phyloP scores from a whole-genome alignment of 2,797 vertebrate genomes.

The Betta splendens region DNA sequence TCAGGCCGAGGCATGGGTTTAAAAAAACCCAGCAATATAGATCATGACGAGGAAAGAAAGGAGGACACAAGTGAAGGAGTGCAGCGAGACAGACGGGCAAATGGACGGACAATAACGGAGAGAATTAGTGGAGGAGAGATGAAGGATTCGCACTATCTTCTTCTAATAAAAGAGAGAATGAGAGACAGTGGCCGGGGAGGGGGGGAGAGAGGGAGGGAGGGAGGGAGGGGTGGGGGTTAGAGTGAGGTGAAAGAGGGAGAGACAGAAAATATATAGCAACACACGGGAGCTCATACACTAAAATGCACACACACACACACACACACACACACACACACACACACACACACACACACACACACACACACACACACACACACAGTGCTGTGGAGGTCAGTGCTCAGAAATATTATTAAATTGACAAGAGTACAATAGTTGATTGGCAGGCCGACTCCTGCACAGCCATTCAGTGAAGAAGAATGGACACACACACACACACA shows the following conservation, averaged over 20 bases:
- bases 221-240: conserved; percentile 55
- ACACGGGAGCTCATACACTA: too few species aligned
- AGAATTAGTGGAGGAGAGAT: conserved; percentile 80
- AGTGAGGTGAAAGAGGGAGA: conserved; percentile 70
- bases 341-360: conserved; percentile 8
- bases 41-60: conserved; percentile 52
- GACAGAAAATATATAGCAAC: conserved; percentile 68
- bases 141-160: conserved; percentile 82
- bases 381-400: conserved; percentile 70
- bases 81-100: conserved; percentile 35
- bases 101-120: conserved; percentile 72
- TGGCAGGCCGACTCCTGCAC: conserved; percentile 74
- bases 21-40: conserved; percentile 35
- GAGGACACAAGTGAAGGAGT: conserved; percentile 53
- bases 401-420: conserved; percentile 82
- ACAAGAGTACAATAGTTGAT: conserved; percentile 80
- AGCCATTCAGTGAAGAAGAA: conserved; percentile 72
- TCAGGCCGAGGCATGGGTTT: conserved; percentile 12
- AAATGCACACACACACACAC: conserved; percentile 23
- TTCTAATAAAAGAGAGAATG: conserved; percentile 80
- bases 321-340: conserved; percentile 21
- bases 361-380: conserved; percentile 29
- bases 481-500: conserved; percentile 37
- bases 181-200: conserved; percentile 68
- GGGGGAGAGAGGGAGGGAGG: conserved; percentile 48